These are phyloP conservation scores for Globodera rostochiensis DNA, from an alignment of 1,140 invertebrate genomes.

Conservation along the genomic window DNA sequence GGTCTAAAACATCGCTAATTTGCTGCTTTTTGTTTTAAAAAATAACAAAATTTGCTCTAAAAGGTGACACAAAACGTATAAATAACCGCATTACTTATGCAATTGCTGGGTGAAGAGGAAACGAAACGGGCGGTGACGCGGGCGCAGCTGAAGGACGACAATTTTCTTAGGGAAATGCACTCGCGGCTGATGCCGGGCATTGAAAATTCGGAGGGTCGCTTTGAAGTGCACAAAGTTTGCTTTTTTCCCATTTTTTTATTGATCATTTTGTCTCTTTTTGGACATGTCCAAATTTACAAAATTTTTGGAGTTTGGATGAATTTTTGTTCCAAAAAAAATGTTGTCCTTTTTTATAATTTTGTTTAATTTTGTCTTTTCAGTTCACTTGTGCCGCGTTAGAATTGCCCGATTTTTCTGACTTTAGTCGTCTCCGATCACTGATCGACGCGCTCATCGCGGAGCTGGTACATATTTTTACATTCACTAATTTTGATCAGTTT, in stretches of 20 bases:
- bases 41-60: no score
- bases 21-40: no score
- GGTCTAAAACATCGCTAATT: no score
- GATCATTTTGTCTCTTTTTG: no score
- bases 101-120: neutral
- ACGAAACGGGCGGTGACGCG: neutral
- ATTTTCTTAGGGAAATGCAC: neutral
- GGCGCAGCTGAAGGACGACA: neutral
- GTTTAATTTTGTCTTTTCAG: slow-evolving; percentile 12
- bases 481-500: no score
- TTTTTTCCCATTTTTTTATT: no score
- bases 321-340: neutral
- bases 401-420: slow-evolving; percentile 25
- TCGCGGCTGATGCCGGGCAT: slow-evolving; percentile 14
- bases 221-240: slow-evolving; percentile 13
- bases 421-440: neutral
- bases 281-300: no score
- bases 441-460: slow-evolving; percentile 12
- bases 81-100: neutral
- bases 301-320: neutral
- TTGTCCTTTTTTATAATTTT: neutral
- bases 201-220: slow-evolving; percentile 25
- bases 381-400: slow-evolving; percentile 22
- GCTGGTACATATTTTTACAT: neutral
- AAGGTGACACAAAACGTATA: no score